Percentiles rank a stretch among this genome's conserved stretches.
Conservation (phyloP, 2,888 invertebrate species). For the Coleophora deauratella region DNA sequence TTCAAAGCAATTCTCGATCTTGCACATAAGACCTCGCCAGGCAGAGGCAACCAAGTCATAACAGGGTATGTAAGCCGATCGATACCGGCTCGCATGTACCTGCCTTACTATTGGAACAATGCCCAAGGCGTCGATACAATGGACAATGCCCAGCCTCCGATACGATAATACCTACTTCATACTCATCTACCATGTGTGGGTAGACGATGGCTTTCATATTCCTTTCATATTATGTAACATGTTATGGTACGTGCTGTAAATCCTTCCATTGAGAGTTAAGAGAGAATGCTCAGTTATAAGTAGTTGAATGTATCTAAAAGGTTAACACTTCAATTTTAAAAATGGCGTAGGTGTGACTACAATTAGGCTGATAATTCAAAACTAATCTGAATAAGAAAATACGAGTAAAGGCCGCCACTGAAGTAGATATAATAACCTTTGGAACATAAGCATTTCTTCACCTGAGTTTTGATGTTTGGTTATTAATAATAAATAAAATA, state of each 20-base stretch:
- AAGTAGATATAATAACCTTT: too few relatives aligned
- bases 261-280: background rate
- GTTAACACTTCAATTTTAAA: too few relatives aligned
- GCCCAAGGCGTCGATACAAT: slow-evolving; percentile 62
- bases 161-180: slow-evolving; percentile 39
- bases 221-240: slow-evolving; percentile 38
- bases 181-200: slow-evolving; percentile 54
- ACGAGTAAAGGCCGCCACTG: too few relatives aligned
- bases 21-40: background rate
- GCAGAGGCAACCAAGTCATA: slow-evolving; percentile 36
- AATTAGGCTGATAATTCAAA: too few relatives aligned
- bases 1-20: too few relatives aligned
- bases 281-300: too few relatives aligned
- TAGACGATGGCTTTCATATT: slow-evolving; percentile 34
- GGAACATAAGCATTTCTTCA: too few relatives aligned
- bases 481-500: too few relatives aligned
- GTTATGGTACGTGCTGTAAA: slow-evolving; percentile 7
- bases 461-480: too few relatives aligned
- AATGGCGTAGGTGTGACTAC: too few relatives aligned
- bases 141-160: slow-evolving; percentile 64
- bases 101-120: slow-evolving; percentile 58
- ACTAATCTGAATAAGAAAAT: too few relatives aligned
- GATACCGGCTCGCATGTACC: slow-evolving; percentile 32
- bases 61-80: slow-evolving; percentile 46
- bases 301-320: too few relatives aligned